Conservation (phyloP, 2,113 vertebrate species). For the Picathartes gymnocephalus region DNA sequence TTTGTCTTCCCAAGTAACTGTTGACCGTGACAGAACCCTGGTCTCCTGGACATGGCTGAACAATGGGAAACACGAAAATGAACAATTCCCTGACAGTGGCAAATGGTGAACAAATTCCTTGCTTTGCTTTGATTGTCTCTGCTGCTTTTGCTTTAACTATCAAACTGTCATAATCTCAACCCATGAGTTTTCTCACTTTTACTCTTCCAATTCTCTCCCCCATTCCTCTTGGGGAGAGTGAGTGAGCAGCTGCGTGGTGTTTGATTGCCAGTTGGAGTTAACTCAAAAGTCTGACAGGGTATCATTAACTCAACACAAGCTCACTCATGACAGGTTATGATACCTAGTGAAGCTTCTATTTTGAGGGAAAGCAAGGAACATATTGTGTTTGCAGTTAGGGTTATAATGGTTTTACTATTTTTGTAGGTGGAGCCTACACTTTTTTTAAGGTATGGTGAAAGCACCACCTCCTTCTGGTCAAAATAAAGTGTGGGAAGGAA, state of each 20-base stretch:
- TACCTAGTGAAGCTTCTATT: background rate
- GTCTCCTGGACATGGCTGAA: background rate
- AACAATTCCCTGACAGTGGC: background rate
- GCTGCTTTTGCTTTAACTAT: background rate
- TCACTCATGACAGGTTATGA: background rate
- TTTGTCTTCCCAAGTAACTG: background rate
- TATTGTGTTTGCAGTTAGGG: background rate
- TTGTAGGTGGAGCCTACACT: rapidly evolving
- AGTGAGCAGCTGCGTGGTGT: background rate
- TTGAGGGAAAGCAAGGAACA: background rate
- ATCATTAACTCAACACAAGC: background rate
- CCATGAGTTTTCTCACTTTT: background rate
- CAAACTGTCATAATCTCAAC: background rate
- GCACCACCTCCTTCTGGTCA: background rate
- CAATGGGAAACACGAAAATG: too few species aligned
- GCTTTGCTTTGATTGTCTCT: background rate
- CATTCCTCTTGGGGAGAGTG: rapidly evolving
- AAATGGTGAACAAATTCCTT: background rate
- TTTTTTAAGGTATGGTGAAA: background rate
- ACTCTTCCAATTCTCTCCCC: background rate
- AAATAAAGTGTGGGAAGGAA: background rate
- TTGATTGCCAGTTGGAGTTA: background rate
- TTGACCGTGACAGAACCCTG: rapidly evolving
- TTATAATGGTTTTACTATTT: background rate
- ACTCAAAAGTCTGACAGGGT: background rate